Evolutionary conservation across 2,113 vertebrate genomes (phyloP), one percentile per base, ranked within the genome.

Genomic region (Sceloporus undulatus): DNA sequence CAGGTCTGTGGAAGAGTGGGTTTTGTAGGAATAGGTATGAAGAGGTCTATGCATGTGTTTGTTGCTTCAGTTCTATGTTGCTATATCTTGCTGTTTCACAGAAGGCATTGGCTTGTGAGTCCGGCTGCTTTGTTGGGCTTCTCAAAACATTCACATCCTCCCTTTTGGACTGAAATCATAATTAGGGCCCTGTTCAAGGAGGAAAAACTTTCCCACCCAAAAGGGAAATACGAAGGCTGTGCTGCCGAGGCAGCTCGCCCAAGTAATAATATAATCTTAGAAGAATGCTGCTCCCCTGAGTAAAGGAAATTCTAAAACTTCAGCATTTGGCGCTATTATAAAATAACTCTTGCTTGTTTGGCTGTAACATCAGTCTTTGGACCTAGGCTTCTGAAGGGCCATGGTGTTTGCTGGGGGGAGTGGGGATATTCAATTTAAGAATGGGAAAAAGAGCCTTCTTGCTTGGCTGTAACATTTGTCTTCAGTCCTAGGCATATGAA

Each of bases 221-320:
- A 94, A 62, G 59, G 95, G 96, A 96, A 96, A 97, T 96, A 96
- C 96, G 96, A 92, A 96, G 92, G 93, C 93, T 90, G 92, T 92
- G 83, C 91, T 92, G 87, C 93, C 90, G 95, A 95, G 87, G 93
- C 65, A 85, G 91, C 92, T 94, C 92, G 94, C 92, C 94, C 95
- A 96, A 97, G 95, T 89, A 96, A 96, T 95, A 97, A 95, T 96
- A 97, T 96, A 97, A 97, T 96, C 95, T 88, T 95, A 96, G 94
- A 97, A 97, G 96, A 96, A 97, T 96, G 96, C 91, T 81, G 92
- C 71, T 96, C 96, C 95, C 96, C 93, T 0, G 96, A 90, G 95
- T 80, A 96, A 95, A 97, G 93, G 95, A 96, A 97, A 91, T 88
- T n/a, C 92, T 91, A 87, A 87, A 95, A 94, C 94, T 93, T 90